Evolutionary conservation across 2,797 vertebrate genomes (phyloP), one percentile per base, ranked within the genome.

Genomic region (Sebastes steindachneri): DNA sequence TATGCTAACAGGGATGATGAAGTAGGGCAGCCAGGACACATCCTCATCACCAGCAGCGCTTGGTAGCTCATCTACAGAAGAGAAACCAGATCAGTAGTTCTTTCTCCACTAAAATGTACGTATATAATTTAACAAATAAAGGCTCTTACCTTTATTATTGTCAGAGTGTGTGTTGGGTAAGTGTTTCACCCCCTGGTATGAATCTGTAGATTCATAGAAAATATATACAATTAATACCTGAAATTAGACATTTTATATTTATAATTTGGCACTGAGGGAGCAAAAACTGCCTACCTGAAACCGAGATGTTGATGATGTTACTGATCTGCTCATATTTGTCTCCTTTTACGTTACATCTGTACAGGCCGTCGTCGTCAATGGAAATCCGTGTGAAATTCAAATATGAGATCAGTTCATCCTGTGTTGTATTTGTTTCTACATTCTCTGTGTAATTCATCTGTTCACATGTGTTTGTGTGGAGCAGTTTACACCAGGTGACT

Each of bases 341-440:
- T 26, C 15, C 59, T 10, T 1, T 12, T 10, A 74, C 4, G 9
- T 0, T 0, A 79, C 94, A 96, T 62, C 48, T 77, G 75, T 95
- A 94, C 3, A 78, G 14, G 21, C 93, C 93, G 0, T 79, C 33
- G 17, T 94, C 74, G 53, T 73, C 0, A 17, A 70, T 17, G 10
- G 85, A 90, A 74, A 94, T 81, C 3, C 53, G 8, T 35, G 75
- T 87, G 12, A 95, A 93, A n/a, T 23, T 87, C 80, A 95, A 70
- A 82, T n/a, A 60, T 19, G 91, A 93, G 11, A 72, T 75, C 3
- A 90, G 5, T 3, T 17, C 0, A 5, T 81, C 6, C 1, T 5
- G 1, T 5, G 79, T 55, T 45, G 41, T 45, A 45, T 1, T 83
- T 53, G 86, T 78, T 77, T 66, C 65, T 10, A 88, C 26, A 17